Evolutionary conservation across 2,888 invertebrate genomes (phyloP).

Genomic region (Nemurella pictetii): DNA sequence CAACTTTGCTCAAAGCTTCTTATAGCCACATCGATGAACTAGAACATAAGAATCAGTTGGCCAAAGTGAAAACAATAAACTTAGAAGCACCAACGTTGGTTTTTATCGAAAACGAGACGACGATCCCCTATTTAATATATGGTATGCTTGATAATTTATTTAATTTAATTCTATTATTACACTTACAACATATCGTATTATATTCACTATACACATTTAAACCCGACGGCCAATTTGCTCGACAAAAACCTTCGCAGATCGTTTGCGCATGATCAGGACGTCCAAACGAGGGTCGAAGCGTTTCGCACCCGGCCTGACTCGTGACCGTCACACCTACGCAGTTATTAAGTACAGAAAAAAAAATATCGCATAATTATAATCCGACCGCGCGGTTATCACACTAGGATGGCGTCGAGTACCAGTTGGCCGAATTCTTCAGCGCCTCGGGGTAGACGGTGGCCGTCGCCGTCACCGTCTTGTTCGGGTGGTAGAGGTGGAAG

Average conservation of each 20-base stretch:
- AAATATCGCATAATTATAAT: neutral
- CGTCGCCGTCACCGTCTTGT: slow-evolving; percentile 56
- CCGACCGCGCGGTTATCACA: slow-evolving; percentile 16
- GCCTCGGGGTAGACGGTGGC: slow-evolving; percentile 48
- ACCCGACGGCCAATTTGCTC: too few species aligned
- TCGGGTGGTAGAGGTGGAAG: slow-evolving; percentile 86
- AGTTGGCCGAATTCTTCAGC: slow-evolving; percentile 63
- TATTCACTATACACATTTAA: neutral
- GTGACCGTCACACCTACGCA: neutral
- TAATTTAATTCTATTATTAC: too few species aligned
- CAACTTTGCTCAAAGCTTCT: neutral
- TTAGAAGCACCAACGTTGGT: neutral
- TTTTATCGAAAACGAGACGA: neutral
- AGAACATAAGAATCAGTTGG: neutral
- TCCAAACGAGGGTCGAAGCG: neutral
- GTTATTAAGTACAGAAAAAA: neutral
- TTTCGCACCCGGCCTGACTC: neutral
- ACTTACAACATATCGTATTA: too few species aligned
- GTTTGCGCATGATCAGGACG: neutral
- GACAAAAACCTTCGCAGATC: too few species aligned
- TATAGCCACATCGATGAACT: neutral
- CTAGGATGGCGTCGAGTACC: slow-evolving; percentile 81
- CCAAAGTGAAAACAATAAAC: neutral
- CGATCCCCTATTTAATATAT: neutral
- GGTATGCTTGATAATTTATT: neutral